Base-by-base conservation (phyloP, 2,797 vertebrate species). In the Parambassis ranga region DNA sequence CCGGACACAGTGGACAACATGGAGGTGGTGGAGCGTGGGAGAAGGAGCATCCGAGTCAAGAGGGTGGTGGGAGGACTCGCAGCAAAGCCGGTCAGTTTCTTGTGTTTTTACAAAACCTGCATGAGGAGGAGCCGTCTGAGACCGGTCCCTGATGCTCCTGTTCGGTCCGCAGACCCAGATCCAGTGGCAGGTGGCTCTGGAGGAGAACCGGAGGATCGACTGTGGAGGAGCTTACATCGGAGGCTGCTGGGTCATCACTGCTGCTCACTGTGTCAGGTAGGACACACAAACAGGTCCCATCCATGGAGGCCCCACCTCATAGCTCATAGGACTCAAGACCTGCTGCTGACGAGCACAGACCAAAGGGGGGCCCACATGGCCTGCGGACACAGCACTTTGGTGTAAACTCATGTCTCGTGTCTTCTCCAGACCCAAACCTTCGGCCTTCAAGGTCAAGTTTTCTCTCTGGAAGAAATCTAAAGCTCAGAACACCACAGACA, bases 191-290 rank as follows among this genome's bases (percentile, higher is more conserved):
- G 68, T 98, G 14, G 96, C 93, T 11, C 87, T 98, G 46, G 91
- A 77, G 75, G 91, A 95, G 0, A 59, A 26, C 1, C 7, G 4
- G 0, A 78, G 1, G 11, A 75, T 96, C 8, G 86, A 90, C 81
- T 98, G 97, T 57, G 96, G 96, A 37, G 97, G 96, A 3, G 90
- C 92, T 28, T 98, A 94, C 46, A 94, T 98, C 3, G 96, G 96
- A 23, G 94, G 94, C 64, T 98, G 97, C 65, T 98, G 96, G 96
- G 57, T 98, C 14, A 18, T 98, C 79, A 98, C 97, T 0, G 96
- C 97, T 6, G 97, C 96, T 47, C 97, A 98, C 65, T 98, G 97
- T 32, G 94, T 98, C 88, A 94, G 95, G 96, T 98, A 85, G 1
- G 87, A 38, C 0, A 2, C 15, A 3, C 7, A 5, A 22, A 22